These are phyloP conservation scores for Chrysaora quinquecirrha DNA, from an alignment of 30 jellyfish, hydroid and myxozoan genomes.

Conservation along the genomic window DNA sequence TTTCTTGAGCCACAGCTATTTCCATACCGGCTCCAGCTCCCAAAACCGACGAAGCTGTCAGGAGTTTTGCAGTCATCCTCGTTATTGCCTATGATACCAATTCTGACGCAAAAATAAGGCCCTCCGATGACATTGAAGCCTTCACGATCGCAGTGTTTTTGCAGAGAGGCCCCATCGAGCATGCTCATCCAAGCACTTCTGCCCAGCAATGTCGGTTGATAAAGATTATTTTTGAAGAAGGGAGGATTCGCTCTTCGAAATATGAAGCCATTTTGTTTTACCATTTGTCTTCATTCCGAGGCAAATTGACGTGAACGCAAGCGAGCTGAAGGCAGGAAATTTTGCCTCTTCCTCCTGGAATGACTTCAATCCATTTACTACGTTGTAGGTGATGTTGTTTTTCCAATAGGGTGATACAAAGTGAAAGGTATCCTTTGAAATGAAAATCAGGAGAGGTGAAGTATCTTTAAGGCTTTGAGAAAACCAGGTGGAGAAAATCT, in stretches of 20 bases:
- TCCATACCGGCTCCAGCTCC: no score
- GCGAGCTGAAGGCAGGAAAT: conserved; percentile 22
- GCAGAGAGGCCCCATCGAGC: conserved; percentile 9
- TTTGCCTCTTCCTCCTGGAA: conserved; percentile 19
- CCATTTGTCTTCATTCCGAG: conserved; percentile 15
- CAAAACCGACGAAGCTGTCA: conserved; percentile 22
- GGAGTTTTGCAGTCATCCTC: conserved; percentile 35
- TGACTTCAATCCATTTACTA: background rate
- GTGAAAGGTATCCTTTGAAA: conserved; percentile 1
- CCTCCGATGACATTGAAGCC: conserved; percentile 30
- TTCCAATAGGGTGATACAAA: conserved; percentile 2
- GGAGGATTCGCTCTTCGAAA: background rate
- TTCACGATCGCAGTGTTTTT: conserved; percentile 33
- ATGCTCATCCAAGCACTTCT: conserved; percentile 25
- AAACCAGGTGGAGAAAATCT: no score
- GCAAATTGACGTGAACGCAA: conserved; percentile 1
- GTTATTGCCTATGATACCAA: conserved; percentile 31
- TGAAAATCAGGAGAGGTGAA: no score
- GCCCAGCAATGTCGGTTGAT: conserved; percentile 22
- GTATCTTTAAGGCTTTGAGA: no score
- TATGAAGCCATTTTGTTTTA: background rate
- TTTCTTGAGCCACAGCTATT: no score
- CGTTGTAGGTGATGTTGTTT: background rate
- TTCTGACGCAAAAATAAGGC: background rate
- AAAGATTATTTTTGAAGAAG: conserved; percentile 7